phyloP scores from a whole-genome alignment of 1,140 invertebrate genomes.

The Drosophila burlai region DNA sequence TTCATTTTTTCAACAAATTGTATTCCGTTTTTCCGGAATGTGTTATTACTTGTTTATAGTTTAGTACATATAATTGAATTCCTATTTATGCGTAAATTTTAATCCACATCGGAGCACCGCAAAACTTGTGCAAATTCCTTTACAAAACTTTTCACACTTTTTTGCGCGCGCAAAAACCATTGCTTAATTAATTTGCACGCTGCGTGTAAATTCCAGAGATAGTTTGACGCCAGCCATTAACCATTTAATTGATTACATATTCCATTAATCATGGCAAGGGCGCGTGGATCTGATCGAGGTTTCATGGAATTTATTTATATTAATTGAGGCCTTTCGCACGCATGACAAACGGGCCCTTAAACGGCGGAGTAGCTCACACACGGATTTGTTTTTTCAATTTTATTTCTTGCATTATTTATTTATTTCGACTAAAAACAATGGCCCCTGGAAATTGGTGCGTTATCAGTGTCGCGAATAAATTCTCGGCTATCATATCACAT shows the following conservation, averaged over 20 bases:
- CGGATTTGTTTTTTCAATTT: constrained; percentile 58
- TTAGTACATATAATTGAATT: constrained; percentile 27
- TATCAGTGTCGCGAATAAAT: constrained; percentile 61
- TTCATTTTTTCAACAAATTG: not conserved
- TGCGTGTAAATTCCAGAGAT: constrained; percentile 35
- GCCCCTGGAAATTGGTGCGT: constrained; percentile 35
- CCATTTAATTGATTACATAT: constrained; percentile 58
- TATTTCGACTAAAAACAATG: constrained; percentile 49
- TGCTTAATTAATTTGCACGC: constrained; percentile 37
- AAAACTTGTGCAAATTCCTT: constrained; percentile 25
- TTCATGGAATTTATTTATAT: constrained; percentile 30
- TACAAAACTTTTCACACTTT: constrained; percentile 37
- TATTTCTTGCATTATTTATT: constrained; percentile 70
- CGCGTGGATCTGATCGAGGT: not conserved
- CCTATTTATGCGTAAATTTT: not conserved
- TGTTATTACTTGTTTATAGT: not conserved
- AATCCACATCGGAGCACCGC: not conserved
- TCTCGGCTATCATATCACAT: constrained; percentile 73
- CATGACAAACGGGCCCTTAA: constrained; percentile 61
- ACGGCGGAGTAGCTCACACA: constrained; percentile 34
- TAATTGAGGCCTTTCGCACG: constrained; percentile 68
- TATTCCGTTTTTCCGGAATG: not conserved
- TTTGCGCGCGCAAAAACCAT: constrained; percentile 10
- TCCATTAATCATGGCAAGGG: constrained; percentile 53
- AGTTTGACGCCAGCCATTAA: constrained; percentile 42